phyloP scores from a whole-genome alignment of 2,113 vertebrate genomes.

The Crotalus horridus region DNA sequence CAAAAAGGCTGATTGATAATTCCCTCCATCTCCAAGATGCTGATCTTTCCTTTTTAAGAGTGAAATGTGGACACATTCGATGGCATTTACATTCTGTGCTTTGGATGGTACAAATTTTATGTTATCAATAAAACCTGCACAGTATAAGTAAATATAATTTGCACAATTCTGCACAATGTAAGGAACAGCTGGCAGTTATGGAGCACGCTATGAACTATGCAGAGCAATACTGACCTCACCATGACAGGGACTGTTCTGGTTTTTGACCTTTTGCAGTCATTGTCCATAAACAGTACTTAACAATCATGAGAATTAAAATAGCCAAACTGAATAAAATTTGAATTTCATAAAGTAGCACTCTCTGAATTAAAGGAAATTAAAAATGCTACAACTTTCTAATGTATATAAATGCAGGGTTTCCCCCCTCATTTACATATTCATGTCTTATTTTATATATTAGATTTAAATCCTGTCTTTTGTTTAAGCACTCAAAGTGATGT shows the following conservation, averaged over 20 bases:
- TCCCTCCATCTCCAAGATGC: background rate
- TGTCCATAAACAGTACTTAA: background rate
- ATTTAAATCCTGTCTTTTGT: background rate
- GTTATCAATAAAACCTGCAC: background rate
- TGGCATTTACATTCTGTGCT: background rate
- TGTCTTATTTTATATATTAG: background rate
- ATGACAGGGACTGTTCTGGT: background rate
- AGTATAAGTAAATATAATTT: background rate
- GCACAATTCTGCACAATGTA: background rate
- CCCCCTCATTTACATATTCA: background rate
- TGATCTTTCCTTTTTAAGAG: constrained; percentile 14
- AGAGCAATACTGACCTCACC: background rate
- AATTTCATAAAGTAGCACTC: background rate
- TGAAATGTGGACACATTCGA: background rate
- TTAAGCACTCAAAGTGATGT: background rate
- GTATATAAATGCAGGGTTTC: background rate
- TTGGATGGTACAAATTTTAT: background rate
- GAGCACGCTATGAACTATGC: background rate
- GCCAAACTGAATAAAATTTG: background rate
- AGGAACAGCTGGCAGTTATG: background rate
- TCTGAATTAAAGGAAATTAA: background rate
- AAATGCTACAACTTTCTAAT: background rate
- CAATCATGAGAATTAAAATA: background rate
- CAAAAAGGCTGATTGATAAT: background rate
- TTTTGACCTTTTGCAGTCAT: background rate